Percentiles rank a stretch among this genome's conserved stretches.
Evolutionary conservation across 2,797 vertebrate species (phyloP).

Genomic region (Anguilla anguilla): DNA sequence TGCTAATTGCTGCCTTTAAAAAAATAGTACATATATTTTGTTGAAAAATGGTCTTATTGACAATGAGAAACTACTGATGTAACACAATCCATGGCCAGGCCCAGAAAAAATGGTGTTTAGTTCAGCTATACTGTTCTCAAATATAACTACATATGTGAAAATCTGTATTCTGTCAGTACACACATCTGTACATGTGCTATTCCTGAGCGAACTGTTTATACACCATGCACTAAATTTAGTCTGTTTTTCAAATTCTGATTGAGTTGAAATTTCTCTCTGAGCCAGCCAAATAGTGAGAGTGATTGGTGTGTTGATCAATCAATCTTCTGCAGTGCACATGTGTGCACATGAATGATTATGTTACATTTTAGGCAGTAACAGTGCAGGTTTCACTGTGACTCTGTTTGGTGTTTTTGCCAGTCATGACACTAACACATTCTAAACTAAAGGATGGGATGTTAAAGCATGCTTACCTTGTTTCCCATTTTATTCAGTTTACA

Average conservation of each 20-base stretch:
- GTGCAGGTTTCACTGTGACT: slow-evolving; percentile 15
- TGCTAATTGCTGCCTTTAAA: background rate
- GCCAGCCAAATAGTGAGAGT: background rate
- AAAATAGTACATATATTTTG: background rate
- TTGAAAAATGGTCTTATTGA: background rate
- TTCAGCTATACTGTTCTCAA: background rate
- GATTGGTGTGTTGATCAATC: background rate
- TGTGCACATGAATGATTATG: background rate
- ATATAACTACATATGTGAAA: background rate
- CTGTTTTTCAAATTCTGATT: background rate
- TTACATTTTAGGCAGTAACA: background rate
- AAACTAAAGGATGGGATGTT: background rate
- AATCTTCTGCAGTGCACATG: background rate
- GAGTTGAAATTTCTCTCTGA: background rate
- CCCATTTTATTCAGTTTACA: background rate
- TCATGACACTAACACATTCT: slow-evolving; percentile 8
- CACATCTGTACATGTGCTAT: background rate
- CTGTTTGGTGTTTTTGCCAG: background rate
- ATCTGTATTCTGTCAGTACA: background rate
- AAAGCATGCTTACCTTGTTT: background rate
- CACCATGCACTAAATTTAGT: background rate
- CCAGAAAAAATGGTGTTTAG: background rate
- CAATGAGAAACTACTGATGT: background rate
- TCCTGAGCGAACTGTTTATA: background rate
- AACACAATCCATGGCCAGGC: background rate